These are phyloP conservation scores for Lophotriccus pileatus DNA, from an alignment of 2,797 vertebrate species.

Conservation along the genomic window DNA sequence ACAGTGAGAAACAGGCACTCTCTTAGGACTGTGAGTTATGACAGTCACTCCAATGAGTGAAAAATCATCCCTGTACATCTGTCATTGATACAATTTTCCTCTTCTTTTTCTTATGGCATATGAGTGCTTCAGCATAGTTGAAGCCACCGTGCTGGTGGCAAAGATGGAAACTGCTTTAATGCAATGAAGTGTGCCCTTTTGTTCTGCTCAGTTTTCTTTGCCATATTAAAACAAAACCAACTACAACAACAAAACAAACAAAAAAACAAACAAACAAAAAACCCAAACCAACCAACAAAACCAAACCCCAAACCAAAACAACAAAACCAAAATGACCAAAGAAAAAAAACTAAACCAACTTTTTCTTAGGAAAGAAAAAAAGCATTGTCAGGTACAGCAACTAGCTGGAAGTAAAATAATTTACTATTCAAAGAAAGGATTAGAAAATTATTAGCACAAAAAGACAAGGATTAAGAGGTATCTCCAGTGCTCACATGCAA, in stretches of 20 bases:
- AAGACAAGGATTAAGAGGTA: not conserved
- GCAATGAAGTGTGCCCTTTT: not conserved
- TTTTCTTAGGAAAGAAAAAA: not conserved
- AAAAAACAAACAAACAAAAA: too few species aligned
- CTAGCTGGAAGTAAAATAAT: not conserved
- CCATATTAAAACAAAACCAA: not conserved
- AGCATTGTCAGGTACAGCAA: not conserved
- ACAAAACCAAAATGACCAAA: not conserved
- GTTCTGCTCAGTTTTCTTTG: not conserved
- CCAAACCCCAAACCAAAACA: not conserved
- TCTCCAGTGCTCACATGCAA: not conserved
- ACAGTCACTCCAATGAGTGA: constrained; percentile 60
- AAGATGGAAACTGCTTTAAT: not conserved
- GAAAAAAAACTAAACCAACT: not conserved
- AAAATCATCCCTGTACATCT: constrained; percentile 54
- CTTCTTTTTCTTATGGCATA: not conserved
- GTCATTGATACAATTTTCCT: constrained; percentile 15
- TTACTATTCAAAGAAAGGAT: not conserved
- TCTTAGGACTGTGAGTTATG: constrained; percentile 67
- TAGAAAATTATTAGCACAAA: not conserved
- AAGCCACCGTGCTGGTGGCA: not conserved
- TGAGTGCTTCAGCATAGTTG: not conserved
- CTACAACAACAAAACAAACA: too few species aligned
- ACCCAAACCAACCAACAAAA: not conserved
- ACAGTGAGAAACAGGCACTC: constrained; percentile 68